These are phyloP conservation scores for Hypselothyrea guttata DNA, from an alignment of 2,888 invertebrate species.

Conservation along the genomic window DNA sequence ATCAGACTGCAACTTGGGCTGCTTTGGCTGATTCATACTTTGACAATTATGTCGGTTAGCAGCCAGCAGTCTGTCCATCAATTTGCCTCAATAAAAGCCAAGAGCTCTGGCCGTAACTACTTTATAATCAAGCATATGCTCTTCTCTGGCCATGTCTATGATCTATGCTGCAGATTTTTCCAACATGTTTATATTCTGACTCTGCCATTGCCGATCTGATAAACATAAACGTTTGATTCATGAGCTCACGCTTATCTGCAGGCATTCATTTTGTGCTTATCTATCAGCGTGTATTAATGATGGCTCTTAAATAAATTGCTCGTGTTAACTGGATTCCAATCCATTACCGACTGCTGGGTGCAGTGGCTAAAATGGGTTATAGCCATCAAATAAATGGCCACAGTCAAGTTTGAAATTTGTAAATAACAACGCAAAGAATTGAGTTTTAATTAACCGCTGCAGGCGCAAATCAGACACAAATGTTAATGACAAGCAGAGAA, in stretches of 20 bases:
- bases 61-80: slow-evolving; percentile 43
- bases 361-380: slow-evolving; percentile 13
- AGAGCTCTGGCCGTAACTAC: slow-evolving; percentile 11
- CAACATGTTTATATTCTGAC: background rate
- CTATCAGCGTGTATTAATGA: slow-evolving; percentile 36
- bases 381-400: slow-evolving; percentile 29
- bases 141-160: background rate
- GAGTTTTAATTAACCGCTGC: slow-evolving; percentile 2
- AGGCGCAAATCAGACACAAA: background rate
- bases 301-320: slow-evolving; percentile 48
- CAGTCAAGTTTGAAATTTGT: slow-evolving; percentile 15
- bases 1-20: slow-evolving; percentile 31
- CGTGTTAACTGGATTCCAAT: slow-evolving; percentile 24
- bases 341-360: slow-evolving; percentile 14
- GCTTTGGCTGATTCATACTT: slow-evolving; percentile 32
- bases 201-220: slow-evolving; percentile 43
- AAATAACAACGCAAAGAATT: background rate
- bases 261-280: slow-evolving; percentile 40
- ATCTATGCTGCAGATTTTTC: too few relatives aligned
- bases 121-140: slow-evolving; percentile 6
- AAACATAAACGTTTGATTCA: slow-evolving; percentile 41
- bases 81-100: slow-evolving; percentile 10
- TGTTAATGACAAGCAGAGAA: background rate
- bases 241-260: slow-evolving; percentile 30
- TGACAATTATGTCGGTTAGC: slow-evolving; percentile 55